A percentile compares a stretch with the other conserved stretches of the same genome.
Conservation (phyloP, 2,797 vertebrate species). For the Anisognathus igniventris region DNA sequence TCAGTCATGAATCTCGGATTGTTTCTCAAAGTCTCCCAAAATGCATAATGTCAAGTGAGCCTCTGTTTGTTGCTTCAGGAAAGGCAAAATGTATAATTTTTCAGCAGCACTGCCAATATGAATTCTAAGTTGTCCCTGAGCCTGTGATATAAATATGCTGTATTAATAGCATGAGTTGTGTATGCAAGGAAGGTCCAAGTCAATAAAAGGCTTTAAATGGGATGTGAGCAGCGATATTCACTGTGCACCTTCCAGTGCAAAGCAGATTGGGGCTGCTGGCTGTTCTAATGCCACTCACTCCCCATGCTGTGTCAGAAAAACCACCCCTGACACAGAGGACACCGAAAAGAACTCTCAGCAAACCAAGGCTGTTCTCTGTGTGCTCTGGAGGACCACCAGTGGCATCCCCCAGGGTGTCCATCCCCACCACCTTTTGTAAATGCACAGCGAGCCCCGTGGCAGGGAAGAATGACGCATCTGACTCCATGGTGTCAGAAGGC, state of each 20-base stretch:
- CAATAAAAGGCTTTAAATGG: conserved; percentile 31
- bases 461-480: background rate
- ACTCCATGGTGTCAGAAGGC: background rate
- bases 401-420: fast-evolving
- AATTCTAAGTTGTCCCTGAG: conserved; percentile 57
- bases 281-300: fast-evolving
- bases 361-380: too few relatives aligned
- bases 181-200: conserved; percentile 4
- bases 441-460: fast-evolving
- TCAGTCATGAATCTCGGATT: conserved; percentile 70
- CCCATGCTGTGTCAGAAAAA: fast-evolving
- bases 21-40: conserved; percentile 74
- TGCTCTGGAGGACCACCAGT: fast-evolving
- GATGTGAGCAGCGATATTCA: background rate
- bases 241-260: background rate
- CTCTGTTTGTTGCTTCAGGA: conserved; percentile 70
- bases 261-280: background rate
- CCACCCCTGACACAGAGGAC: fast-evolving
- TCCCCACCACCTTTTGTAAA: fast-evolving
- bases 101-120: conserved; percentile 61
- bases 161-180: conserved; percentile 48
- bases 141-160: conserved; percentile 53
- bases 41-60: conserved; percentile 71
- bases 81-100: conserved; percentile 70
- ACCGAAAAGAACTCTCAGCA: too few relatives aligned